Percentiles rank a stretch among this genome's conserved stretches.
Evolutionary conservation across 2,113 vertebrate species (phyloP).

Genomic region (Cinclus cinclus): DNA sequence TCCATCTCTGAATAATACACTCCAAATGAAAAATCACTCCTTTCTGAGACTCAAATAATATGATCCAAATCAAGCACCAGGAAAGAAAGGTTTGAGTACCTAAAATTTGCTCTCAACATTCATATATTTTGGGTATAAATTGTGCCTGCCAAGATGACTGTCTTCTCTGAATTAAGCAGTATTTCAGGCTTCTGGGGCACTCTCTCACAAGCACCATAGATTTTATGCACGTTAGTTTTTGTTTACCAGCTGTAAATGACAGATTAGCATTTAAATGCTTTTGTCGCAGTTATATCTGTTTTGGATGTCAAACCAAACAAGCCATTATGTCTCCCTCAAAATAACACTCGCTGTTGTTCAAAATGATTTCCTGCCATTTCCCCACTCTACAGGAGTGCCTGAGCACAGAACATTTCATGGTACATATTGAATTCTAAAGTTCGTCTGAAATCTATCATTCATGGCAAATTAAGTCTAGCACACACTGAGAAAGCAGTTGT

Average conservation of each 20-base stretch:
- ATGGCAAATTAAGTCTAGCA: conserved; percentile 17
- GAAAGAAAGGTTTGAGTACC: neutral
- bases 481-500: neutral
- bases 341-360: neutral
- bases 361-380: conserved; percentile 50
- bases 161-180: conserved; percentile 13
- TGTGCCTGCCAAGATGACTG: neutral
- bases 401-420: conserved; percentile 39
- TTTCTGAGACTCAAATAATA: neutral
- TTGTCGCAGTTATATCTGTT: conserved; percentile 42
- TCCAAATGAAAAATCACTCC: neutral
- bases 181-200: neutral
- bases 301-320: conserved; percentile 59
- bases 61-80: neutral
- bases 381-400: neutral
- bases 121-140: neutral
- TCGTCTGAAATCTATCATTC: conserved; percentile 49
- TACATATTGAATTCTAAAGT: conserved; percentile 18
- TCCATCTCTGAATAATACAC: neutral
- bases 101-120: neutral
- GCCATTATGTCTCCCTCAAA: conserved; percentile 46
- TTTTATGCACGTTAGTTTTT: conserved; percentile 13
- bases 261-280: conserved; percentile 65
- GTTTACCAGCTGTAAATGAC: conserved; percentile 60
- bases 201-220: neutral